A percentile compares a stretch with the other conserved stretches of the same genome.
Evolutionary conservation across 2,113 vertebrate species (phyloP).

Genomic region (Pogonocichla stellata): DNA sequence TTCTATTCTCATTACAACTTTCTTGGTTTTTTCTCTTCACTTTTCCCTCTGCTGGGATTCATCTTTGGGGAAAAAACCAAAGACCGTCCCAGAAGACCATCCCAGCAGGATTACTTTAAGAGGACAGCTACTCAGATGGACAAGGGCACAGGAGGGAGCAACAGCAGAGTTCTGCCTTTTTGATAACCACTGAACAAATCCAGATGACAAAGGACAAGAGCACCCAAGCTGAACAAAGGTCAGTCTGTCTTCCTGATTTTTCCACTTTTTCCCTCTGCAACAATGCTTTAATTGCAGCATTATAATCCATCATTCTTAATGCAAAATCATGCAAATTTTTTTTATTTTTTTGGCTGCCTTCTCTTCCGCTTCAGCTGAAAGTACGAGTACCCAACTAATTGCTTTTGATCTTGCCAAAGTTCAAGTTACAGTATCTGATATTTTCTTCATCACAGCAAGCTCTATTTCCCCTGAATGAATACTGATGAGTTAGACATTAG

Average conservation of each 20-base stretch:
- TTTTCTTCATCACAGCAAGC: background rate
- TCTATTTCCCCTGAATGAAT: slow-evolving; percentile 27
- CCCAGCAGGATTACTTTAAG: background rate
- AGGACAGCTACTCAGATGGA: background rate
- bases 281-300: background rate
- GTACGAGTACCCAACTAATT: background rate
- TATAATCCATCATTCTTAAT: background rate
- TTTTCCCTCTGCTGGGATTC: background rate
- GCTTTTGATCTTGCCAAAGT: slow-evolving; percentile 14
- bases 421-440: background rate
- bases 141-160: background rate
- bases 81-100: background rate
- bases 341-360: background rate
- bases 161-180: background rate
- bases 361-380: background rate
- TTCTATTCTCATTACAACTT: background rate
- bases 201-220: background rate
- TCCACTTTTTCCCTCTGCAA: background rate
- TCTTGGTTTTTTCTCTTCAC: background rate
- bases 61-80: background rate
- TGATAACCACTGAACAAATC: background rate
- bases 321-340: background rate
- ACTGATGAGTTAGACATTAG: background rate
- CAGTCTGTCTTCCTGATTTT: background rate
- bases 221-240: background rate